These are phyloP conservation scores for Alentia gelatinosa DNA, from an alignment of 2,888 invertebrate species.

Conservation along the genomic window DNA sequence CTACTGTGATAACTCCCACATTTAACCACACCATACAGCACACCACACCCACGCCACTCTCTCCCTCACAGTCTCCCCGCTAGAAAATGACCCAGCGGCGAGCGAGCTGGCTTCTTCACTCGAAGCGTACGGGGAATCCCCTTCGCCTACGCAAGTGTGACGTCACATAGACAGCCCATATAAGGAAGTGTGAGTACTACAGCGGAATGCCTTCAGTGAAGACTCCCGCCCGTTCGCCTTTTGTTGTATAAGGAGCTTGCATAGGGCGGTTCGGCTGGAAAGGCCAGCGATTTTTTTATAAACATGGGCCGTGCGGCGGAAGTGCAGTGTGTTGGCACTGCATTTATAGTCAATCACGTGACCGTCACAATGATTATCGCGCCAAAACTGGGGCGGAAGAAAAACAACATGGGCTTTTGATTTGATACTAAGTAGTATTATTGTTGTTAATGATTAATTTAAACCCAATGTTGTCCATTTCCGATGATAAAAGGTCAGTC, in stretches of 20 bases:
- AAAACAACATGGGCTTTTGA: neutral
- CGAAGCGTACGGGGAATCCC: neutral
- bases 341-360: neutral
- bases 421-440: too few relatives aligned
- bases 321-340: neutral
- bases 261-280: neutral
- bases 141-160: neutral
- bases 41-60: neutral
- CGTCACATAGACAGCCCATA: neutral
- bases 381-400: neutral
- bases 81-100: neutral
- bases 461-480: too few relatives aligned
- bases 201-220: neutral
- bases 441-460: too few relatives aligned
- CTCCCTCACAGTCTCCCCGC: neutral
- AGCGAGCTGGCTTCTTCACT: neutral
- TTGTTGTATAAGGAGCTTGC: neutral
- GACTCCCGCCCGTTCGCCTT: neutral
- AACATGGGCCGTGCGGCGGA: neutral
- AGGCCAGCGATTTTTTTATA: neutral
- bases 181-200: slow-evolving; percentile 14
- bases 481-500: too few relatives aligned
- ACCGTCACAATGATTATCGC: neutral
- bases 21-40: too few relatives aligned
- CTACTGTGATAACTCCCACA: too few relatives aligned